Evolutionary conservation across 2,888 invertebrate species (phyloP).

Genomic region (Ectobius pallidus): DNA sequence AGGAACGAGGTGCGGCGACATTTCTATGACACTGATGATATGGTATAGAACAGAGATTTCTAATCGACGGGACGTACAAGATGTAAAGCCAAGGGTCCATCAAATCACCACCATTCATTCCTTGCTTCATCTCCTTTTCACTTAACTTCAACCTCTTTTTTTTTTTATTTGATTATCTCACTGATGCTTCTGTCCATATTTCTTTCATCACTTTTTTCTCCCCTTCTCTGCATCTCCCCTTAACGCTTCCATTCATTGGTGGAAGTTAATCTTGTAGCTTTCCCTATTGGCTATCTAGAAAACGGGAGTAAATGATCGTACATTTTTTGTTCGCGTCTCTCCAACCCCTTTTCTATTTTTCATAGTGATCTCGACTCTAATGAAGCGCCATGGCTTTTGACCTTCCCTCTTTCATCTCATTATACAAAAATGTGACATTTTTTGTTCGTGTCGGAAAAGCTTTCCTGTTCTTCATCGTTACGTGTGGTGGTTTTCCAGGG

Average conservation of each 20-base stretch:
- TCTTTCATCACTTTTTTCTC: slow-evolving; percentile 33
- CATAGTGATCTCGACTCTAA: background rate
- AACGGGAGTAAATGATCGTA: slow-evolving; percentile 30
- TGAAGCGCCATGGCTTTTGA: slow-evolving; percentile 15
- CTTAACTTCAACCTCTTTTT: slow-evolving; percentile 1
- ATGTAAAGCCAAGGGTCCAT: slow-evolving; percentile 19
- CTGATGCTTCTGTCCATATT: background rate
- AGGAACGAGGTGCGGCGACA: too few relatives aligned
- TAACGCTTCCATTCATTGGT: slow-evolving; percentile 30
- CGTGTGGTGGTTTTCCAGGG: too few relatives aligned
- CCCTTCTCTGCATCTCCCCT: background rate
- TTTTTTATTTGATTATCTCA: slow-evolving; percentile 26
- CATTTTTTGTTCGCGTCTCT: background rate
- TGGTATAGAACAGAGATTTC: background rate
- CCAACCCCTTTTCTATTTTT: background rate
- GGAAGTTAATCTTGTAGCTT: slow-evolving; percentile 30
- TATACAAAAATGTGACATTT: background rate
- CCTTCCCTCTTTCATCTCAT: slow-evolving; percentile 7
- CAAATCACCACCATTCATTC: slow-evolving; percentile 32
- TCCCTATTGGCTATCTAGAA: slow-evolving; percentile 25
- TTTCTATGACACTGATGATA: too few relatives aligned
- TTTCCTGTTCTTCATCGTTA: background rate
- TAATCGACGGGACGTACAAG: background rate
- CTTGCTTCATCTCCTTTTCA: slow-evolving; percentile 12
- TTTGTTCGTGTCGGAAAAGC: background rate